Conservation (phyloP, 1,140 invertebrate species). For the Zaprionus africanus region DNA sequence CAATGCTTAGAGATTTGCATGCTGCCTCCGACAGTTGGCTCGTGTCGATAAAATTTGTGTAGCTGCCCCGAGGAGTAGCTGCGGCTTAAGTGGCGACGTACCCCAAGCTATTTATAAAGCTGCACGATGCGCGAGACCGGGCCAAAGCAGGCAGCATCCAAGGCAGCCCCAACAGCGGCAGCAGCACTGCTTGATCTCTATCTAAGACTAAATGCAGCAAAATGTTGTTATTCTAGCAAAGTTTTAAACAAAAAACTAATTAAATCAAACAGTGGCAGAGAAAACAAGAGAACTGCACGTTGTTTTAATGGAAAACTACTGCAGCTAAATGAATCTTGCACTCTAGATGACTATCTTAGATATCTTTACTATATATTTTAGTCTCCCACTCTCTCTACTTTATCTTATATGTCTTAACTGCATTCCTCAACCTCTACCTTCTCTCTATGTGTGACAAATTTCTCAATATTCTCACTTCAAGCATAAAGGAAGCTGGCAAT, state of each 20-base stretch:
- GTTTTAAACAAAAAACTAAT: constrained; percentile 33
- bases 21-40: constrained; percentile 70
- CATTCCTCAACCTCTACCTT: constrained; percentile 26
- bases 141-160: constrained; percentile 2
- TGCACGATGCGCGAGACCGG: constrained; percentile 41
- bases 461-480: constrained; percentile 36
- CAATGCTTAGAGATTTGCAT: constrained; percentile 78
- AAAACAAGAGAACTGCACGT: neutral
- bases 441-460: constrained; percentile 42
- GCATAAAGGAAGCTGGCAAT: constrained; percentile 55
- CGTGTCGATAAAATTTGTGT: constrained; percentile 81
- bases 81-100: constrained; percentile 75
- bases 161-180: neutral
- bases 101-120: constrained; percentile 70
- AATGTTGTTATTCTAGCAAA: constrained; percentile 20
- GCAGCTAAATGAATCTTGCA: neutral
- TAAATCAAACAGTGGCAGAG: constrained; percentile 11
- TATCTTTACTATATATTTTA: no score
- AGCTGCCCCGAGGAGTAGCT: constrained; percentile 40
- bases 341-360: no score
- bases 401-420: neutral
- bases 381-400: neutral
- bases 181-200: constrained; percentile 41
- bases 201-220: constrained; percentile 43
- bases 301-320: neutral